These are phyloP conservation scores for Athetis lepigone DNA, from an alignment of 2,888 invertebrate genomes.

Conservation along the genomic window DNA sequence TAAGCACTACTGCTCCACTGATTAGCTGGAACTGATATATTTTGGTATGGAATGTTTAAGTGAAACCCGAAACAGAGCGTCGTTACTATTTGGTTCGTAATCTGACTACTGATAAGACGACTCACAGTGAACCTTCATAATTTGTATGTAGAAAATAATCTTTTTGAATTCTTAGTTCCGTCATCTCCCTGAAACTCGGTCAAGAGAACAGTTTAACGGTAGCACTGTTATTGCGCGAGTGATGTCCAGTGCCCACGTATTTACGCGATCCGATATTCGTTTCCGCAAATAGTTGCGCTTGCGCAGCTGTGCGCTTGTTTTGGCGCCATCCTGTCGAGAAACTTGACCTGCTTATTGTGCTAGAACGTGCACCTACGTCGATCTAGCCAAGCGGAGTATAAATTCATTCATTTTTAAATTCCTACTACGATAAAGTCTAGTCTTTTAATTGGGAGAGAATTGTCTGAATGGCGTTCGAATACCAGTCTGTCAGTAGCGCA, in stretches of 20 bases:
- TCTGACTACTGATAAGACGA: background rate
- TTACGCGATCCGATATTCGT: conserved; percentile 68
- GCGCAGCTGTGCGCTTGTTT: conserved; percentile 78
- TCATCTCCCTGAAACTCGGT: conserved; percentile 57
- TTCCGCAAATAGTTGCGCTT: conserved; percentile 82
- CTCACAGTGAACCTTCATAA: background rate
- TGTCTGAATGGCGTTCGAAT: conserved; percentile 52
- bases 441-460: conserved; percentile 49
- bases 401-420: conserved; percentile 60
- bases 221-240: conserved; percentile 55
- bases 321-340: conserved; percentile 74
- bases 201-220: conserved; percentile 65
- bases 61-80: conserved; percentile 8
- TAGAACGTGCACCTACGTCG: conserved; percentile 58
- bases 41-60: conserved; percentile 21
- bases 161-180: conserved; percentile 12
- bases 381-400: conserved; percentile 45
- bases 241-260: conserved; percentile 54
- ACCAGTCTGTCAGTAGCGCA: conserved; percentile 46
- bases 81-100: conserved; percentile 10
- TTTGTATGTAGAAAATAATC: background rate
- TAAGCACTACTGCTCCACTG: conserved; percentile 38
- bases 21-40: conserved; percentile 55
- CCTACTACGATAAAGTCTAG: conserved; percentile 42
- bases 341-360: conserved; percentile 75